phyloP scores from a whole-genome alignment of 2,888 invertebrate genomes.

The Apamea epomidion region DNA sequence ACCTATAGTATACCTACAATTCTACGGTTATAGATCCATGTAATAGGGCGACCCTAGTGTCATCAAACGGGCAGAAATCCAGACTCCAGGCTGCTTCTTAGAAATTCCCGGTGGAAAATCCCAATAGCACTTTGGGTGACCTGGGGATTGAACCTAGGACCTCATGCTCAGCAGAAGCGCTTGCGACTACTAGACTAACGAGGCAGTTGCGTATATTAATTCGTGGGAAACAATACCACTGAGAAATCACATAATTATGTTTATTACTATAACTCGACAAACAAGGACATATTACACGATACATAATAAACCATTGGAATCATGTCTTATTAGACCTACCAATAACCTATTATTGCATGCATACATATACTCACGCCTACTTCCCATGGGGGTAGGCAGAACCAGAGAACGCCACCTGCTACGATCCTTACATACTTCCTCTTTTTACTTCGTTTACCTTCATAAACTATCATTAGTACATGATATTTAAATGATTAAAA shows the following conservation, averaged over 20 bases:
- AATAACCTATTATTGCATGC: not conserved
- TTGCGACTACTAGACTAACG: not conserved
- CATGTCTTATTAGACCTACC: not conserved
- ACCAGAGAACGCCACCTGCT: not conserved
- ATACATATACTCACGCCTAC: not conserved
- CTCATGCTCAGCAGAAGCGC: not conserved
- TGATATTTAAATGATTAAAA: constrained; percentile 37
- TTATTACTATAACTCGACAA: not conserved
- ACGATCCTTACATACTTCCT: not conserved
- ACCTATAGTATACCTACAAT: not conserved
- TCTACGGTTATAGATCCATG: no score
- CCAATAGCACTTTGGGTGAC: not conserved
- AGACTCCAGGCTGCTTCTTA: not conserved
- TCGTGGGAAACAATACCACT: not conserved
- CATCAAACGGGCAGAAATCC: not conserved
- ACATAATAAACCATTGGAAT: not conserved
- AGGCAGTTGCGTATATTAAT: not conserved
- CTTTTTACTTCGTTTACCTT: not conserved
- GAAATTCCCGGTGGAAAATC: not conserved
- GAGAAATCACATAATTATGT: not conserved
- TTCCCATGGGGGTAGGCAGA: not conserved
- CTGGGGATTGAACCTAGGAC: not conserved
- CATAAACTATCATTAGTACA: constrained; percentile 30
- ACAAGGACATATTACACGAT: not conserved
- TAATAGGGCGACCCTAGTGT: not conserved